phyloP scores from a whole-genome alignment of 1,140 invertebrate genomes.

The Drosophila mayri region DNA sequence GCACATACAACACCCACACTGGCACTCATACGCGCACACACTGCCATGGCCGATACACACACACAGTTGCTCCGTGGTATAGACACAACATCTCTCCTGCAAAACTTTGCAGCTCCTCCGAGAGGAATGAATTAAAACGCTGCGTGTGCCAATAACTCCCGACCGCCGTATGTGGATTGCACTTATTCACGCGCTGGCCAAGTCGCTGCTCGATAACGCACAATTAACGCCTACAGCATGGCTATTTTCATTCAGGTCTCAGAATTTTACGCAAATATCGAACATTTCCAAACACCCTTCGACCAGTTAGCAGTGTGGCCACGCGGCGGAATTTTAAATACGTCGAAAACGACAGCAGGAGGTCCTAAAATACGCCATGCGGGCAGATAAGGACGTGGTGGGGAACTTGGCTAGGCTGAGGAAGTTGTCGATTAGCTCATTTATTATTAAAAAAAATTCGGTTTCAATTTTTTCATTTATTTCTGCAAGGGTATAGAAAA shows the following conservation, averaged over 20 bases:
- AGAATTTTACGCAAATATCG: conserved; percentile 65
- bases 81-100: conserved; percentile 42
- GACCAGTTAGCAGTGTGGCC: conserved; percentile 14
- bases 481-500: too few species aligned
- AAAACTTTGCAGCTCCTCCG: conserved; percentile 37
- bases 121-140: conserved; percentile 5
- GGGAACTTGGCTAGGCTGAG: neutral
- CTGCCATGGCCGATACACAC: conserved; percentile 46
- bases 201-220: conserved; percentile 19
- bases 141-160: neutral
- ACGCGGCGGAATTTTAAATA: neutral
- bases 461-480: too few species aligned
- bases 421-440: neutral
- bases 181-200: conserved; percentile 47
- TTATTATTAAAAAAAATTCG: too few species aligned
- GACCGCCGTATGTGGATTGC: conserved; percentile 13
- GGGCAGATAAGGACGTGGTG: neutral
- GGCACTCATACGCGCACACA: conserved; percentile 57
- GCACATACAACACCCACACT: conserved; percentile 27
- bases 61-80: conserved; percentile 30
- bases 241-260: conserved; percentile 46
- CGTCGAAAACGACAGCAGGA: neutral
- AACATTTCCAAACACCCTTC: conserved; percentile 75
- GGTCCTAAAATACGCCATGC: too few species aligned
- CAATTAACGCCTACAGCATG: conserved; percentile 34